Evolutionary conservation across 2,888 invertebrate genomes (phyloP), one percentile per base, ranked within the genome.

Genomic region (Pachydiplax longipennis): DNA sequence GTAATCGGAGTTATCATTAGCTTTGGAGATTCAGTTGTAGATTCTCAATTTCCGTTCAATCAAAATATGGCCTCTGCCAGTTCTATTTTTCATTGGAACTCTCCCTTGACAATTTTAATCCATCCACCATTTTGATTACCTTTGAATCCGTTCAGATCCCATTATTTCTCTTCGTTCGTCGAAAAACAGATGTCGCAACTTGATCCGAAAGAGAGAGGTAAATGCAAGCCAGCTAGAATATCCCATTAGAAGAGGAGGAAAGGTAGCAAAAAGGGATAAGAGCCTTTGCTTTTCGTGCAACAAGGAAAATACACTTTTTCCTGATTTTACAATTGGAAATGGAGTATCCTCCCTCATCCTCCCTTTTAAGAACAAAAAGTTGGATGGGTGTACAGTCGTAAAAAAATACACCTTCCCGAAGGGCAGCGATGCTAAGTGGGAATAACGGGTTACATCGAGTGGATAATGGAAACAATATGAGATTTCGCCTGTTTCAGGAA

Each of bases 391-490:
- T 44, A 44, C 10, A 44, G 44, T 44, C 44, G 10, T 44, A 53
- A 58, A 83, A n/a, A 61, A 61, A 87, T 87, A 61, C 37, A 61
- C 61, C 61, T 83, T 35, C n/a, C 58, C 53, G 37, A 87, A 87
- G 37, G n/a, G 40, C 37, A 37, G 87, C 22, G 37, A 87, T 87
- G 65, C 37, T 87, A 87, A 87, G 37, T 87, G 58, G 40, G 87
- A 61, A 87, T 87, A 87, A 87, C 40, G 87, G 87, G 87, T 87
- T 87, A 87, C 87, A 87, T 87, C 87, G 65, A 87, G 87, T 61
- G 87, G 87, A 87, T 87, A 87, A 87, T 87, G 87, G 61, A 87
- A 87, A 87, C 61, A 87, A 87, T 87, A 65, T 65, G 87, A 87
- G 87, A 61, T 87, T 61, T 87, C 37, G 31, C 31, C 53, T 31